A percentile compares a stretch with the other conserved stretches of the same genome.
These are phyloP conservation scores for Rhopalosiphum nymphaeae DNA, from an alignment of 2,888 invertebrate species.

Conservation along the genomic window DNA sequence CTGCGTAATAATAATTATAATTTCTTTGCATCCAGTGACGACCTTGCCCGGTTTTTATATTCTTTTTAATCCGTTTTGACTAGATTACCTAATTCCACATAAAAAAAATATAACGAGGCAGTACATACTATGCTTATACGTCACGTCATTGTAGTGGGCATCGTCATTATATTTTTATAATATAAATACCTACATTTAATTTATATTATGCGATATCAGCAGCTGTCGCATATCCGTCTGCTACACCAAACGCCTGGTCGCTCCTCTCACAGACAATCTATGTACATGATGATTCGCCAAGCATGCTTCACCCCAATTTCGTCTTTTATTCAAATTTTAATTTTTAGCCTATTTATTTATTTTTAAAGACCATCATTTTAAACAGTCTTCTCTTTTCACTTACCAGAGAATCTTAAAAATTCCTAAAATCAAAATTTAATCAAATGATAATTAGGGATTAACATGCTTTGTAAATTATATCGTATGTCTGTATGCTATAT, in stretches of 20 bases:
- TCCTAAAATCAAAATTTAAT: neutral
- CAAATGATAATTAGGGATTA: neutral
- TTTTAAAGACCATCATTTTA: neutral
- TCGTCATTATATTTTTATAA: neutral
- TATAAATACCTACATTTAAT: neutral
- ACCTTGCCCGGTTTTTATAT: neutral
- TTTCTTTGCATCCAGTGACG: neutral
- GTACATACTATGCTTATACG: neutral
- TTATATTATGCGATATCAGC: neutral
- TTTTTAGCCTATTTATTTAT: neutral
- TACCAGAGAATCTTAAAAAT: neutral
- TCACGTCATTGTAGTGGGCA: neutral
- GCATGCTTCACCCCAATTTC: neutral
- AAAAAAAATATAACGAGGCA: neutral
- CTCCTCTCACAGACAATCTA: neutral
- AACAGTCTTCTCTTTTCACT: neutral
- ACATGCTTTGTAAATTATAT: neutral
- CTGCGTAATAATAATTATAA: neutral
- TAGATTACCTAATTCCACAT: neutral
- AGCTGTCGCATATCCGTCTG: constrained; percentile 13
- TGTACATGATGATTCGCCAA: neutral
- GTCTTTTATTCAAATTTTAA: neutral
- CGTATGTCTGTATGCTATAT: no score
- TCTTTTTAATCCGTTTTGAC: neutral
- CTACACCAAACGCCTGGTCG: neutral